Conservation (phyloP, 2,113 vertebrate genomes). For the Cephalopterus ornatus region DNA sequence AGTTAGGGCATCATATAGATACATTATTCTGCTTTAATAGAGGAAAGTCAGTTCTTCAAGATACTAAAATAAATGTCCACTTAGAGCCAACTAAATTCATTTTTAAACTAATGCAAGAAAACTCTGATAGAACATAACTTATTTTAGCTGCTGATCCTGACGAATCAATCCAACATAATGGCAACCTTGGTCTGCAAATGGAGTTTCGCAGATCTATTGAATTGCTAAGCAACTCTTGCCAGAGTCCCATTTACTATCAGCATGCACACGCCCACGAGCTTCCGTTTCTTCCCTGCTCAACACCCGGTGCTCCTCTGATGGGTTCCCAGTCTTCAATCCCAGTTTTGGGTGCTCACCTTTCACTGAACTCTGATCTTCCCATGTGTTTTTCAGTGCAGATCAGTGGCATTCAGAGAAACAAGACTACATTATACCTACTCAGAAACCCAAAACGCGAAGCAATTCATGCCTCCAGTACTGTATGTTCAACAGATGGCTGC, state of each 20-base stretch:
- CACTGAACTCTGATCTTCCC: constrained; percentile 3
- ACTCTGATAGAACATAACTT: constrained; percentile 61
- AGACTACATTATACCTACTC: not conserved
- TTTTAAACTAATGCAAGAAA: constrained; percentile 69
- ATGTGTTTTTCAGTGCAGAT: not conserved
- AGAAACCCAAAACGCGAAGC: not conserved
- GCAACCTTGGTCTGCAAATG: constrained; percentile 49
- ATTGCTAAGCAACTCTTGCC: not conserved
- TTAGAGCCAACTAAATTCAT: constrained; percentile 70
- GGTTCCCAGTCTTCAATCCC: not conserved
- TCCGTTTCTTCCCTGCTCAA: not conserved
- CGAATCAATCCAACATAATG: constrained; percentile 68
- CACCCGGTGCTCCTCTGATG: not conserved
- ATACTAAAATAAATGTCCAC: constrained; percentile 73
- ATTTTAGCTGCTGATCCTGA: constrained; percentile 40
- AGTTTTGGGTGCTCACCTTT: constrained; percentile 20
- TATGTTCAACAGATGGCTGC: constrained; percentile 50
- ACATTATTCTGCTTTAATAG: constrained; percentile 71
- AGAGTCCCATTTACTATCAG: not conserved
- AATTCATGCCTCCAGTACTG: not conserved
- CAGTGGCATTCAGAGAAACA: not conserved
- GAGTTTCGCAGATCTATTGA: constrained; percentile 46
- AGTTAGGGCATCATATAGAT: constrained; percentile 73
- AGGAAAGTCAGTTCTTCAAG: constrained; percentile 70
- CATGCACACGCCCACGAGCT: not conserved